These are phyloP conservation scores for Microctenopoma stevenorrisi DNA, from an alignment of 2,797 vertebrate genomes.

Conservation along the genomic window DNA sequence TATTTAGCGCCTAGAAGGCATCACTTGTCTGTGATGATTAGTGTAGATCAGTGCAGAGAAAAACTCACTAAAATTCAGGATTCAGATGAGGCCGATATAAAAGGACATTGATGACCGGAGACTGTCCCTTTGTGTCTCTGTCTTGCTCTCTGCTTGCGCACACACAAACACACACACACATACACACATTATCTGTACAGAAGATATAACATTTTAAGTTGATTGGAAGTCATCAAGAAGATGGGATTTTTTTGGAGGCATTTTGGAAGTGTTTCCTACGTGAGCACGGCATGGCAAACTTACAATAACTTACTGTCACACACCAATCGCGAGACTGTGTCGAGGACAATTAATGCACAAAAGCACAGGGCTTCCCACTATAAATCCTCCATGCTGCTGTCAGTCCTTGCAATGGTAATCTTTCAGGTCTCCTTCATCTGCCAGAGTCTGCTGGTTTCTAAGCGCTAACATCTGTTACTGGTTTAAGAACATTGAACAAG, in stretches of 20 bases:
- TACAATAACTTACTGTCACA: no score
- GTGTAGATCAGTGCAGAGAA: neutral
- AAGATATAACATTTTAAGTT: conserved; percentile 32
- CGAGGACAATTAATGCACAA: no score
- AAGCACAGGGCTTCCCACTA: no score
- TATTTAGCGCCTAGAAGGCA: neutral
- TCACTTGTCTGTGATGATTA: neutral
- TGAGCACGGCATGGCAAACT: no score
- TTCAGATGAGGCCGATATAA: conserved; percentile 18
- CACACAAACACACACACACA: conserved; percentile 17
- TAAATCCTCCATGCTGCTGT: no score
- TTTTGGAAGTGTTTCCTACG: no score
- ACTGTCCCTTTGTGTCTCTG: conserved; percentile 20
- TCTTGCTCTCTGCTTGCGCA: conserved; percentile 13
- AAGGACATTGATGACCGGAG: conserved; percentile 20
- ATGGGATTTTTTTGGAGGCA: conserved; percentile 5
- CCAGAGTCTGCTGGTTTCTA: no score
- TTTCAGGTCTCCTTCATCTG: no score
- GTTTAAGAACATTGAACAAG: no score
- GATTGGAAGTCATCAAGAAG: conserved; percentile 11
- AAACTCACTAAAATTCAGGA: conserved; percentile 14
- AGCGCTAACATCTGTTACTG: no score
- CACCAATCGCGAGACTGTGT: no score
- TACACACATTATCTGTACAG: conserved; percentile 9
- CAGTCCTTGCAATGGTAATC: no score